These are phyloP conservation scores for Seriola quinqueradiata DNA, from an alignment of 2,113 vertebrate species.

Conservation along the genomic window DNA sequence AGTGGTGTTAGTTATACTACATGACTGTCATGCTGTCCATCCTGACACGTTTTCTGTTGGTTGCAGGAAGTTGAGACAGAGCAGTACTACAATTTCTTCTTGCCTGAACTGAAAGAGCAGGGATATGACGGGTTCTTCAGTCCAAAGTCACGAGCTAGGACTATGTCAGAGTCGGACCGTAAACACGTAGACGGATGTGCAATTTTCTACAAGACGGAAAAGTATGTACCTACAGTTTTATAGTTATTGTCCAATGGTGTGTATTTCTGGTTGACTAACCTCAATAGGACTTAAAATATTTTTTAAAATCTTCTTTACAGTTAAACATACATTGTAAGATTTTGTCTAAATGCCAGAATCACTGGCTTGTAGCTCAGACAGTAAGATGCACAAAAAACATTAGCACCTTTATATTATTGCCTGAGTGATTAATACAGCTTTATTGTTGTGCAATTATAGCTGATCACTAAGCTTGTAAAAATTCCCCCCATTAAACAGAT, in stretches of 20 bases:
- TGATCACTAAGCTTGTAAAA: neutral
- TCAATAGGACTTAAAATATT: too few species aligned
- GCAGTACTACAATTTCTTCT: constrained; percentile 97
- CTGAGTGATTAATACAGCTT: neutral
- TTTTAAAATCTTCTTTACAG: neutral
- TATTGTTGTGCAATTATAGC: neutral
- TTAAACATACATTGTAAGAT: neutral
- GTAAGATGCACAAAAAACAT: neutral
- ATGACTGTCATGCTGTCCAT: neutral
- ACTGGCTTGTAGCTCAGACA: neutral
- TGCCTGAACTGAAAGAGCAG: constrained; percentile 96
- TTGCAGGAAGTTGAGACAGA: constrained; percentile 96
- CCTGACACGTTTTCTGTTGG: constrained; percentile 15
- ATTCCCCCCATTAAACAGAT: neutral
- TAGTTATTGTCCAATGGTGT: neutral
- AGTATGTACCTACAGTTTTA: constrained; percentile 83
- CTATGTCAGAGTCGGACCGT: constrained; percentile 97
- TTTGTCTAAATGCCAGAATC: neutral
- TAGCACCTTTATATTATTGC: neutral
- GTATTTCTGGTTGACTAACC: neutral
- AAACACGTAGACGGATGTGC: constrained; percentile 98
- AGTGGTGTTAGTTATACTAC: neutral
- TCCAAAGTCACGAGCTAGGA: constrained; percentile 97
- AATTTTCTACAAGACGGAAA: constrained; percentile 96
- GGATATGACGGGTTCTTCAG: constrained; percentile 99